These are phyloP conservation scores for Xenentodon cancila DNA, from an alignment of 2,797 vertebrate species.

Conservation along the genomic window DNA sequence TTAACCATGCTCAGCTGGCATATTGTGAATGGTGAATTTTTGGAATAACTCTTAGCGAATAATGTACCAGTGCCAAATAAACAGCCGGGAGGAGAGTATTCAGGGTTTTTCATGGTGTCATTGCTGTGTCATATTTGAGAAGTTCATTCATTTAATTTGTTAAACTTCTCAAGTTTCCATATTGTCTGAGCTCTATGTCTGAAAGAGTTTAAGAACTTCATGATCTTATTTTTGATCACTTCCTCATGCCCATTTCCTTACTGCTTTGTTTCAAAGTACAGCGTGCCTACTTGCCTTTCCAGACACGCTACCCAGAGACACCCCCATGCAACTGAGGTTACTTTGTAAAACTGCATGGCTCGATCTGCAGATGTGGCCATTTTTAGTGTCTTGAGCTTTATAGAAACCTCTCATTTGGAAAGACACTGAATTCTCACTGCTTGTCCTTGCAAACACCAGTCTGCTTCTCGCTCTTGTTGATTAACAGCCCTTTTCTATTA, in stretches of 20 bases:
- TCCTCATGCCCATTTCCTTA: no score
- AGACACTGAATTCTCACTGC: slow-evolving; percentile 51
- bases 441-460: no score
- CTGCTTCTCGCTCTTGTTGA: no score
- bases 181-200: no score
- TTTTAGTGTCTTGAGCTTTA: slow-evolving; percentile 50
- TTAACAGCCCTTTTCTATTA: no score
- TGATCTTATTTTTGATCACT: no score
- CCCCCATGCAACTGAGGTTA: slow-evolving; percentile 33
- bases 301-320: slow-evolving; percentile 23
- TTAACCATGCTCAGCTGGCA: slow-evolving; percentile 47
- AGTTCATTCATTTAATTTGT: no score
- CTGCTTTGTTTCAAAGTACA: slow-evolving; percentile 10
- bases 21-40: slow-evolving; percentile 42
- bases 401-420: slow-evolving; percentile 75
- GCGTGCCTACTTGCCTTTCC: slow-evolving; percentile 13
- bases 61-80: slow-evolving; percentile 31
- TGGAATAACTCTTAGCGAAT: slow-evolving; percentile 28
- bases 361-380: slow-evolving; percentile 51
- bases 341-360: slow-evolving; percentile 44
- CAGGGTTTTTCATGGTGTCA: neutral
- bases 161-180: no score
- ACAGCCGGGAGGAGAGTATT: neutral
- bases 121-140: neutral
- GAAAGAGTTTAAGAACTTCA: no score